Evolutionary conservation across 2,797 vertebrate genomes (phyloP).

Genomic region (Trematomus bernacchii): DNA sequence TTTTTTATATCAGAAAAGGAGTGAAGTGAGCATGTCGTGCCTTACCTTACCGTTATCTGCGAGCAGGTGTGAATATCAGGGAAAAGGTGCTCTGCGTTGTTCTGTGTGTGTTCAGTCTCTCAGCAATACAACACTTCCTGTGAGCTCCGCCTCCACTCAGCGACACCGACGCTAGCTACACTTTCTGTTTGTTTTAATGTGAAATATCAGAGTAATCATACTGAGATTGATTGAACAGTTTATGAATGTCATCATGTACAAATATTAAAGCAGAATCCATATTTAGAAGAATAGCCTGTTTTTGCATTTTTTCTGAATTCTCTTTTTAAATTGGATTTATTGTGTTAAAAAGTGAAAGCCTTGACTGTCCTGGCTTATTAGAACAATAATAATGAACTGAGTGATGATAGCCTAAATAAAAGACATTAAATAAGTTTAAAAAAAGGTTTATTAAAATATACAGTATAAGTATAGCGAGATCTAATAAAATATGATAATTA

Average conservation of each 20-base stretch:
- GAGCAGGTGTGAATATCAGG: constrained; percentile 71
- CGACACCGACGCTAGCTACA: constrained; percentile 31
- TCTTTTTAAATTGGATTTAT: neutral
- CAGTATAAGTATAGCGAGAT: neutral
- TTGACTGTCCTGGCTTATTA: neutral
- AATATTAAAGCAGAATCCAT: constrained; percentile 58
- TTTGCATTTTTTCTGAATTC: constrained; percentile 1
- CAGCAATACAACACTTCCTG: constrained; percentile 51
- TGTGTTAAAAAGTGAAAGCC: neutral
- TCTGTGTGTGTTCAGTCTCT: constrained; percentile 44
- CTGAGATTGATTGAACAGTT: constrained; percentile 27
- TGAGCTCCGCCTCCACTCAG: constrained; percentile 32
- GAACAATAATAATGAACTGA: neutral
- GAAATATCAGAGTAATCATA: constrained; percentile 24
- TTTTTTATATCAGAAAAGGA: constrained; percentile 46
- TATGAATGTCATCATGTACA: constrained; percentile 60
- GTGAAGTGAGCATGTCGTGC: constrained; percentile 77
- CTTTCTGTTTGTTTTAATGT: constrained; percentile 38
- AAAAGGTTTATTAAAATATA: no score
- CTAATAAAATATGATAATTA: neutral
- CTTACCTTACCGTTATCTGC: constrained; percentile 76
- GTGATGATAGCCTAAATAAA: neutral
- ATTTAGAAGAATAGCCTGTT: constrained; percentile 15
- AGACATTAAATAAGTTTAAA: neutral
- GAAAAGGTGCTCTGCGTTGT: constrained; percentile 65